Evolutionary conservation across 2,888 invertebrate genomes (phyloP).

Genomic region (Agrilus biguttatus): DNA sequence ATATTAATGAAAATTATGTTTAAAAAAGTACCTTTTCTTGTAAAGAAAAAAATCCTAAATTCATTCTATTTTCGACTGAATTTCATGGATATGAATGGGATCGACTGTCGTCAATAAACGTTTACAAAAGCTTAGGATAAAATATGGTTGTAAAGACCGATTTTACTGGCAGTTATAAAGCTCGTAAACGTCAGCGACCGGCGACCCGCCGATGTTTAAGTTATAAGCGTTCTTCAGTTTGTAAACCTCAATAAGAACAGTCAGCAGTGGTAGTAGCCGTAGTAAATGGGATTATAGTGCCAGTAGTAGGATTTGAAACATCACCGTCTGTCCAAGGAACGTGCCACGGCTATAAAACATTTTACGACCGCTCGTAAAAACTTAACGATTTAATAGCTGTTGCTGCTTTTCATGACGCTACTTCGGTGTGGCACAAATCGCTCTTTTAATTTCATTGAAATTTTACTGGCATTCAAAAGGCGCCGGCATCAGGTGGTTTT

Average conservation of each 20-base stretch:
- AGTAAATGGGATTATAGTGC: background rate
- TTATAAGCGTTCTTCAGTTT: constrained; percentile 23
- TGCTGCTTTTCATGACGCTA: too few relatives aligned
- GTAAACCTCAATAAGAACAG: constrained; percentile 13
- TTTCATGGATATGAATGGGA: too few relatives aligned
- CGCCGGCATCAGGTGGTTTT: too few relatives aligned
- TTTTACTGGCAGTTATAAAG: constrained; percentile 43
- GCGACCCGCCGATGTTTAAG: constrained; percentile 24
- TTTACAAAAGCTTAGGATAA: constrained; percentile 17
- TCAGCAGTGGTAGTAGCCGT: constrained; percentile 1
- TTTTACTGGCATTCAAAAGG: too few relatives aligned
- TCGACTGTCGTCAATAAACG: too few relatives aligned
- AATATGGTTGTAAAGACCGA: constrained; percentile 37
- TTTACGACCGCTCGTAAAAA: constrained; percentile 11
- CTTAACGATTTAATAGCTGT: too few relatives aligned
- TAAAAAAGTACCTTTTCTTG: too few relatives aligned
- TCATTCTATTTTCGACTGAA: too few relatives aligned
- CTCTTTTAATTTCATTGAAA: too few relatives aligned
- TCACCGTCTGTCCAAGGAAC: constrained; percentile 11
- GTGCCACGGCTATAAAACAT: constrained; percentile 20
- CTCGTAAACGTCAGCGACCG: constrained; percentile 41
- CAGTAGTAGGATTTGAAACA: background rate
- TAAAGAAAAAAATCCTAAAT: too few relatives aligned
- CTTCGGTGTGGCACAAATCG: too few relatives aligned
- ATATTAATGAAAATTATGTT: too few relatives aligned